Base-by-base conservation (phyloP, 2,113 vertebrate species). In the Limnothrissa miodon region DNA sequence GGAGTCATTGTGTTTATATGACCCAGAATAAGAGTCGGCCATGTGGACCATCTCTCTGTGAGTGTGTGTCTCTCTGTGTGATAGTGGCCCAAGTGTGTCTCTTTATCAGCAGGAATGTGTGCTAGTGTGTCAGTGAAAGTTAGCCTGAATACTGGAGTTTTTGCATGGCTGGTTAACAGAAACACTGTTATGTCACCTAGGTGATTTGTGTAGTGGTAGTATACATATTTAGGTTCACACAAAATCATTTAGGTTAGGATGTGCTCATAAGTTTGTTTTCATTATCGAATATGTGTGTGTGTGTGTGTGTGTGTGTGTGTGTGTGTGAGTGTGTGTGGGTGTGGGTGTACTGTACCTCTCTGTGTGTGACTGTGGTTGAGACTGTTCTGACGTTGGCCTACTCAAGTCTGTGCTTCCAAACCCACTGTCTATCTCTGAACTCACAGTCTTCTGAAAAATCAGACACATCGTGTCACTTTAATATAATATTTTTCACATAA, bases 351-450 rank as follows among this genome's bases (percentile, higher is more conserved):
- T 80, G 25, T 89, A 94, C 93, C 91, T 92, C 79, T 90, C 89
- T 86, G 83, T 74, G 33, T 85, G 78, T 17, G 85, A 78, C 86
- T 89, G 83, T 59, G 88, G 48, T n/a, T 90, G 88, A 80, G 88
- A 86, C 62, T 84, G n/a, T 84, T 87, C 91, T 19, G 86, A 85
- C 25, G 83, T 46, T 0, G 86, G 92, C 4, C 88, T 91, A 84
- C 87, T 91, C 87, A 89, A 89, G 84, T 91, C 86, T 46, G 92
- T 93, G 44, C 90, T 90, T 66, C 92, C 92, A 85, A 91, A 88
- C 11, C 92, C 90, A 7, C 93, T 91, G 86, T 94, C 93, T 78
- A 91, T 92, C 83, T 94, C 92, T 4, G 90, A 88, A 83, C 89
- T 92, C 51, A 89, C 88, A 45, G 90, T 87, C 80, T 86, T 90